Conservation (phyloP, 2,797 vertebrate species). For the Sebastes diploproa region DNA sequence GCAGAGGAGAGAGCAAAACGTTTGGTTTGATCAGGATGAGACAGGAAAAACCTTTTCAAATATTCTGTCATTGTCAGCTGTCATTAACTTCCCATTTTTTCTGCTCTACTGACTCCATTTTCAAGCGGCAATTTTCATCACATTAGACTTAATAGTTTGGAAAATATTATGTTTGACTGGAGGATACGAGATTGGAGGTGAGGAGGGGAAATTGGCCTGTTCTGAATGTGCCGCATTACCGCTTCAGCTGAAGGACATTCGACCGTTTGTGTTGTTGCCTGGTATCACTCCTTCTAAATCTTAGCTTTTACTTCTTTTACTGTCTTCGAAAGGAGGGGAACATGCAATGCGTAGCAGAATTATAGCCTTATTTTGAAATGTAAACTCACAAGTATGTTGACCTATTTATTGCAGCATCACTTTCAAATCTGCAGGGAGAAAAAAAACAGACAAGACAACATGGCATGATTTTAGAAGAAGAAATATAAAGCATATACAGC, state of each 20-base stretch:
- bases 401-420: constrained; percentile 11
- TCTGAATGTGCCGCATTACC: constrained; percentile 8
- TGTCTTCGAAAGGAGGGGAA: background rate
- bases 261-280: background rate
- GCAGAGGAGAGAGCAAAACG: background rate
- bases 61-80: constrained; percentile 23
- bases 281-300: background rate
- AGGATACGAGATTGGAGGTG: constrained; percentile 19
- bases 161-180: constrained; percentile 46
- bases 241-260: constrained; percentile 36
- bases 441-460: background rate
- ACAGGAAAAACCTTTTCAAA: constrained; percentile 6
- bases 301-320: background rate
- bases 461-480: background rate
- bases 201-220: constrained; percentile 3
- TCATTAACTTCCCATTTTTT: constrained; percentile 27
- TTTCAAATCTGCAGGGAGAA: constrained; percentile 6
- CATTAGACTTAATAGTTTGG: constrained; percentile 42
- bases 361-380: background rate
- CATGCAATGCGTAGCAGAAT: background rate
- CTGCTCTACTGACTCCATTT: constrained; percentile 23
- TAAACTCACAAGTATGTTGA: background rate
- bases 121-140: constrained; percentile 18
- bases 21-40: background rate
- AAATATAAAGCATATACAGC: background rate